Percentiles rank a stretch among this genome's conserved stretches.
Conservation (phyloP, 2,797 vertebrate genomes). For the Coregonus ussuriensis region DNA sequence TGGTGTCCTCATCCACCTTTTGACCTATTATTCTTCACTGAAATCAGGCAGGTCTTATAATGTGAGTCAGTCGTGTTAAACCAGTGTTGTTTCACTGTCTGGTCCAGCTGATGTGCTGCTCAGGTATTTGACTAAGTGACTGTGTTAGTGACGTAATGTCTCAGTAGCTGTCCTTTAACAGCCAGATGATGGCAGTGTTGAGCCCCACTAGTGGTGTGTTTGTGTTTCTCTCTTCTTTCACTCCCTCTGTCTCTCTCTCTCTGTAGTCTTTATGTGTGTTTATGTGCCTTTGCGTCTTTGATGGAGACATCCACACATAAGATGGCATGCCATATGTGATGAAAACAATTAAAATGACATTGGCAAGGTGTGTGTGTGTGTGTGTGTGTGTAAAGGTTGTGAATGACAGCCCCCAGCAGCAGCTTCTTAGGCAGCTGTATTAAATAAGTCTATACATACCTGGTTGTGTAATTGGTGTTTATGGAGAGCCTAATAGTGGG, state of each 20-base stretch:
- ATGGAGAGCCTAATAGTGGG: constrained; percentile 19
- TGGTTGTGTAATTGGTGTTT: constrained; percentile 35
- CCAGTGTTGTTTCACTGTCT: too few relatives aligned
- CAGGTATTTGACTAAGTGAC: neutral
- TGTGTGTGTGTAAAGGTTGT: too few relatives aligned
- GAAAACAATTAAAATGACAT: neutral
- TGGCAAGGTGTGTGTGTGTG: neutral
- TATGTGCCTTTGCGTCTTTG: neutral
- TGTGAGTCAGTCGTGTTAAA: neutral
- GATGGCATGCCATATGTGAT: neutral
- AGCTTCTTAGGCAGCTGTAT: constrained; percentile 28
- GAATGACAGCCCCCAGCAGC: constrained; percentile 13
- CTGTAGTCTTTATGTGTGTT: neutral
- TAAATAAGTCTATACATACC: constrained; percentile 31
- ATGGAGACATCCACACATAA: constrained; percentile 2
- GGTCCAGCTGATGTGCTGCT: too few relatives aligned
- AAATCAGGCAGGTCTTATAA: neutral
- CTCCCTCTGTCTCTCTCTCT: too few relatives aligned
- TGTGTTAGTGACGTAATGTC: neutral
- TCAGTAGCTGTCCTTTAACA: neutral
- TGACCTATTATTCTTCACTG: neutral
- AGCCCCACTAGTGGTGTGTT: constrained; percentile 37
- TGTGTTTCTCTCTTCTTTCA: neutral
- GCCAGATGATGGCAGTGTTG: constrained; percentile 73
- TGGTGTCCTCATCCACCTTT: neutral